These are phyloP conservation scores for Baccha elongata DNA, from an alignment of 2,888 invertebrate species.

Conservation along the genomic window DNA sequence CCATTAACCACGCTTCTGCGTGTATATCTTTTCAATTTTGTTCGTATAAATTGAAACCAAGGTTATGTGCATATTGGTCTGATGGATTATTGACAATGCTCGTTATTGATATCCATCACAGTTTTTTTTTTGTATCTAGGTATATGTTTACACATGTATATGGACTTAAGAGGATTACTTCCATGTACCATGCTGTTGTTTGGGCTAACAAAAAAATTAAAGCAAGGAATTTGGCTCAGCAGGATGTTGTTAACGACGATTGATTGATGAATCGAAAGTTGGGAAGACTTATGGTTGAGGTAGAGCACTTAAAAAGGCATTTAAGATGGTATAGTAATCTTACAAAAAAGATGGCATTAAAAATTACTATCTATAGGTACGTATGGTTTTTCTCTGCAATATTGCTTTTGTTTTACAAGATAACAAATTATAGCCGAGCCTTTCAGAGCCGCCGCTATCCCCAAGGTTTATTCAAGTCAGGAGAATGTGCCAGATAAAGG, in stretches of 20 bases:
- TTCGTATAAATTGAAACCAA: conserved; percentile 59
- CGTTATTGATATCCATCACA: conserved; percentile 60
- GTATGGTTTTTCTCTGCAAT: not conserved
- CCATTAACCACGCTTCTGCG: conserved; percentile 41
- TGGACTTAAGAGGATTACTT: not conserved
- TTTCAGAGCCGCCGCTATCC: no score
- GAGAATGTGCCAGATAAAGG: no score
- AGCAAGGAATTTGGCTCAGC: conserved; percentile 51
- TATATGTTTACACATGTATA: not conserved
- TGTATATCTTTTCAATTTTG: conserved; percentile 21
- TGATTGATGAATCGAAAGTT: conserved; percentile 64
- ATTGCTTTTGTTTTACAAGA: conserved; percentile 11
- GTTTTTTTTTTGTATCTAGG: conserved; percentile 10
- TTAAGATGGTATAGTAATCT: conserved; percentile 11
- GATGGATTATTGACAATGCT: conserved; percentile 67
- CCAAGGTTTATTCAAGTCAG: no score
- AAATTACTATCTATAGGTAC: not conserved
- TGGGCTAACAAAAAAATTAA: conserved; percentile 32
- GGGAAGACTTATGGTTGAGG: conserved; percentile 17
- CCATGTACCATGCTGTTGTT: conserved; percentile 27
- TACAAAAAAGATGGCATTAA: not conserved
- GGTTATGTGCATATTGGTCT: conserved; percentile 61
- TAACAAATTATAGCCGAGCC: no score
- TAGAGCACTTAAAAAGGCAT: conserved; percentile 14
- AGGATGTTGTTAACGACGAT: conserved; percentile 64